phyloP scores from a whole-genome alignment of 1,140 invertebrate genomes.

The Brevipalpus yothersi region DNA sequence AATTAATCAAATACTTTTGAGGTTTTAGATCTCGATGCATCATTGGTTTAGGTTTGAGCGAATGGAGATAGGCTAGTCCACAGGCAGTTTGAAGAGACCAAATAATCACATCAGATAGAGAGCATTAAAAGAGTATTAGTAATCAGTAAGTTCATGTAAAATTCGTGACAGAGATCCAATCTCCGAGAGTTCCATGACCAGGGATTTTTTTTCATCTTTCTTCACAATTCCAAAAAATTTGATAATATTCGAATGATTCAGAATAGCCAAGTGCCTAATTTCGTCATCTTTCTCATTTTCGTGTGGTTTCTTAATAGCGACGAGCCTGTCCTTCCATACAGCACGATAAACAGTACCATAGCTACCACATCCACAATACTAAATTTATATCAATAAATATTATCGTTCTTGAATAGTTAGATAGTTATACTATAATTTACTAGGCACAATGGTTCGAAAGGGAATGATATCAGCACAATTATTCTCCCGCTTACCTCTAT shows the following conservation, averaged over 20 bases:
- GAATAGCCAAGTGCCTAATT: slow-evolving; percentile 48
- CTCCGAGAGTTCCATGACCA: slow-evolving; percentile 91
- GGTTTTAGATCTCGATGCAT: slow-evolving; percentile 91
- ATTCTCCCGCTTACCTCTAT: no score
- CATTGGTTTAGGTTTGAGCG: slow-evolving; percentile 75
- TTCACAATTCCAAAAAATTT: slow-evolving; percentile 67
- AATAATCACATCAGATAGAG: slow-evolving; percentile 71
- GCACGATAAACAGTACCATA: slow-evolving; percentile 83
- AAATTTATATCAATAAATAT: neutral
- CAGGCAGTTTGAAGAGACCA: slow-evolving; percentile 79
- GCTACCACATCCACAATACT: slow-evolving; percentile 60
- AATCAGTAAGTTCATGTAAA: slow-evolving; percentile 50
- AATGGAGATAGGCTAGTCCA: slow-evolving; percentile 80
- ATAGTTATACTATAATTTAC: no score
- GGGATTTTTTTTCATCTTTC: slow-evolving; percentile 26
- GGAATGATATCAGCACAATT: no score
- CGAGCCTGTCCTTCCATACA: slow-evolving; percentile 51
- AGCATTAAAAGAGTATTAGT: slow-evolving; percentile 56
- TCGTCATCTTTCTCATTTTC: slow-evolving; percentile 33
- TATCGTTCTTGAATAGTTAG: no score
- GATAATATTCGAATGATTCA: slow-evolving; percentile 80
- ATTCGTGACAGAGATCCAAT: slow-evolving; percentile 60
- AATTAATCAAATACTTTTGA: slow-evolving; percentile 31
- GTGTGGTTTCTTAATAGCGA: slow-evolving; percentile 79
- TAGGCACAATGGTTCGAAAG: no score